Percentiles rank a stretch among this genome's conserved stretches.
Evolutionary conservation across 2,797 vertebrate species (phyloP).

Genomic region (Phylloscopus collybita): DNA sequence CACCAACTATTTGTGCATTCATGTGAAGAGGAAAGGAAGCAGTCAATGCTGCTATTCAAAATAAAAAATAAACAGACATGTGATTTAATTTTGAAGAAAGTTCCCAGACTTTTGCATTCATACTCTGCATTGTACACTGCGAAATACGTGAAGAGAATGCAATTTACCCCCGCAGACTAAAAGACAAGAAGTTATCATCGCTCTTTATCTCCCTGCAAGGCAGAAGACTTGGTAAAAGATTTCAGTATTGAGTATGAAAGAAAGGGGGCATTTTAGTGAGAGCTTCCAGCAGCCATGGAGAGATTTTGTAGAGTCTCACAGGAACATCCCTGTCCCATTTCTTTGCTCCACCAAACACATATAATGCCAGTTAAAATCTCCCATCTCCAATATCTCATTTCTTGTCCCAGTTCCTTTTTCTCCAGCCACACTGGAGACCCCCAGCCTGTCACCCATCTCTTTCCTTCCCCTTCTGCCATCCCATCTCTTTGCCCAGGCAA

Average conservation of each 20-base stretch:
- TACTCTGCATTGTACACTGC: not conserved
- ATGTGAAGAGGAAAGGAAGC: conserved; percentile 14
- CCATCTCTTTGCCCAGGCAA: not conserved
- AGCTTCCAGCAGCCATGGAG: not conserved
- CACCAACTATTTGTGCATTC: conserved; percentile 11
- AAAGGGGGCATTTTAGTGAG: conserved; percentile 1
- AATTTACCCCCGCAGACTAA: not conserved
- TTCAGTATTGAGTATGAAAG: not conserved
- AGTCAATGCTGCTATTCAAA: conserved; percentile 51
- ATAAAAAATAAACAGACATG: conserved; percentile 23
- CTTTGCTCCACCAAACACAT: not conserved
- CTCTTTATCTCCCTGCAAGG: not conserved
- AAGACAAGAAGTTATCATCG: not conserved
- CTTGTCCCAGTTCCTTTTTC: not conserved
- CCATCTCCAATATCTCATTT: not conserved
- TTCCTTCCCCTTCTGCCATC: not conserved
- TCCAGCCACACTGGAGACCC: not conserved
- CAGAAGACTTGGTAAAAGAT: not conserved
- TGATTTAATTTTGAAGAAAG: conserved; percentile 40
- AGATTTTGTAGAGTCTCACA: not conserved
- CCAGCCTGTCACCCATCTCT: not conserved
- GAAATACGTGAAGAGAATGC: not conserved
- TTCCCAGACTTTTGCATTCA: conserved; percentile 35
- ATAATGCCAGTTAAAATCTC: not conserved
- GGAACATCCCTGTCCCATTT: not conserved